Evolutionary conservation across 2,888 invertebrate genomes (phyloP).

Genomic region (Rotaria magnacalcarata): DNA sequence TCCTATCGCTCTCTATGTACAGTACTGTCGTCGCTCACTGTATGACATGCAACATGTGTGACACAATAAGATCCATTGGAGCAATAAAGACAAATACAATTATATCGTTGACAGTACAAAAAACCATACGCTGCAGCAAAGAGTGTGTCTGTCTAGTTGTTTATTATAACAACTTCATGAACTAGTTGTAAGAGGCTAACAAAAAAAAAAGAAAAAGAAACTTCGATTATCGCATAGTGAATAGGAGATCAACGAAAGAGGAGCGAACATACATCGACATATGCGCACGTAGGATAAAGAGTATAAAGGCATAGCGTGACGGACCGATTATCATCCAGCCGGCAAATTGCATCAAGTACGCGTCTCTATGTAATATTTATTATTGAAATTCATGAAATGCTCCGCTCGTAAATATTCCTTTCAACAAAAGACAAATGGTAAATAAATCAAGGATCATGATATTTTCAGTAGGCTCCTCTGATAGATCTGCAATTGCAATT

Average conservation of each 20-base stretch:
- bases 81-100: not conserved
- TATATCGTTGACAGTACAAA: not conserved
- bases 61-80: not conserved
- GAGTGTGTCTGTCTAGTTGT: no score
- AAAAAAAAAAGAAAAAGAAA: not conserved
- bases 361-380: not conserved
- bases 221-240: not conserved
- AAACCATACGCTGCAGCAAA: not conserved
- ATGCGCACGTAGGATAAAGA: not conserved
- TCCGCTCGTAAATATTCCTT: not conserved
- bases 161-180: no score
- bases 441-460: no score
- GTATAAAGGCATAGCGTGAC: not conserved
- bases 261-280: not conserved
- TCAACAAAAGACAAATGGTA: not conserved
- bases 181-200: no score
- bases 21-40: not conserved
- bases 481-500: not conserved
- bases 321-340: not conserved
- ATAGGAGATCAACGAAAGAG: not conserved
- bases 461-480: not conserved
- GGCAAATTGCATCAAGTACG: not conserved
- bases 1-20: not conserved
- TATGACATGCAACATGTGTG: not conserved
- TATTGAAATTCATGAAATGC: not conserved